phyloP scores from a whole-genome alignment of 2,113 vertebrate genomes.

The Nanger granti region DNA sequence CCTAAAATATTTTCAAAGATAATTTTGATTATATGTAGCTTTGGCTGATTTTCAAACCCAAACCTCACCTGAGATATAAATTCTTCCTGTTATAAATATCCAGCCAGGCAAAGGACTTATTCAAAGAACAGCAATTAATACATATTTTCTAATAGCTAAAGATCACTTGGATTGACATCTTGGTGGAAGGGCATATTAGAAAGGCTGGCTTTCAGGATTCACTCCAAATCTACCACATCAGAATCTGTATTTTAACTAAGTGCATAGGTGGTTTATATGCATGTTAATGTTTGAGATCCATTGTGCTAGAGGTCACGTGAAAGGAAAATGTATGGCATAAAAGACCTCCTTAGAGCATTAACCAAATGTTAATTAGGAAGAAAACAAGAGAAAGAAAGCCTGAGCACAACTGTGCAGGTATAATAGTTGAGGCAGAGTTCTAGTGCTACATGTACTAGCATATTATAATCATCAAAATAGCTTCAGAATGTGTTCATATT shows the following conservation, averaged over 20 bases:
- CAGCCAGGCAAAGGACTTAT: neutral
- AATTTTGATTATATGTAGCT: neutral
- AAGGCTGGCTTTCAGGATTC: neutral
- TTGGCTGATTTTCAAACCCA: neutral
- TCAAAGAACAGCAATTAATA: neutral
- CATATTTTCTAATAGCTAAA: neutral
- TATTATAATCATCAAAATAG: neutral
- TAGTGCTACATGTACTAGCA: neutral
- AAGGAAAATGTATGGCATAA: neutral
- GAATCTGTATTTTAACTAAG: slow-evolving; percentile 1
- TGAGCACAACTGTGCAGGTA: neutral
- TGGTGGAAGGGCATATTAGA: neutral
- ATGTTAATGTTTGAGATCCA: neutral
- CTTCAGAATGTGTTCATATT: neutral
- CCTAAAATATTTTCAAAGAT: neutral
- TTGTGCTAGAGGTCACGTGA: neutral
- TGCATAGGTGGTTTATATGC: neutral
- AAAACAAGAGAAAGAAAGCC: neutral
- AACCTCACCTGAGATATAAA: neutral
- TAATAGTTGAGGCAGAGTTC: neutral
- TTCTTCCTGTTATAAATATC: neutral
- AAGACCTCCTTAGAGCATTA: neutral
- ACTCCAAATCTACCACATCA: neutral
- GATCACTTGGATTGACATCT: neutral
- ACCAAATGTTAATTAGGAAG: neutral